Conservation (phyloP, 2,888 invertebrate species). For the Polydesmus complanatus region DNA sequence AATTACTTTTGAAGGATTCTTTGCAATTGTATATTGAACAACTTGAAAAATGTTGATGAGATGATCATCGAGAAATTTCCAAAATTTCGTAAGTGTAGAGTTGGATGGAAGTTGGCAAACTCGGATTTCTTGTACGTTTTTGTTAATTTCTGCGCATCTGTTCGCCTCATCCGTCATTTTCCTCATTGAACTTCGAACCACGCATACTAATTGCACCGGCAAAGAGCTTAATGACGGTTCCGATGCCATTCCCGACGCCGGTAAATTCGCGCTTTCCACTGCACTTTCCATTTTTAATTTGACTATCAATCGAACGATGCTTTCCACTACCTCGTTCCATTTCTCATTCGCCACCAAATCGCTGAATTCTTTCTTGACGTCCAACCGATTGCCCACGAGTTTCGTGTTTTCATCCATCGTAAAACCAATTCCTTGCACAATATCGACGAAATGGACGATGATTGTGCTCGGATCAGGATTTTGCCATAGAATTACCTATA, state of each 20-base stretch:
- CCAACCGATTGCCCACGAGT: background rate
- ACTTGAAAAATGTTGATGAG: background rate
- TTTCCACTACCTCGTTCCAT: conserved; percentile 9
- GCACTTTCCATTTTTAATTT: background rate
- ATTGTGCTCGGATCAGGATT: background rate
- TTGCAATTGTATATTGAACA: background rate
- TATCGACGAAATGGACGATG: conserved; percentile 11
- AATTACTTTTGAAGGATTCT: background rate
- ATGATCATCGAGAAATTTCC: background rate
- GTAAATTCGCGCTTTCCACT: background rate
- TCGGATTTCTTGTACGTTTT: background rate
- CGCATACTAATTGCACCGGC: background rate
- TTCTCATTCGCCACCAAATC: background rate
- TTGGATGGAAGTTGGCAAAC: background rate
- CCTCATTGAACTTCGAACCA: background rate
- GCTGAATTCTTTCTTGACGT: background rate
- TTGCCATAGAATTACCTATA: conserved; percentile 6
- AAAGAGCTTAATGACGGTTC: background rate
- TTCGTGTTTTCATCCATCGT: background rate
- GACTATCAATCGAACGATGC: background rate
- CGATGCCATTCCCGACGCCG: background rate
- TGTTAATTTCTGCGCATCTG: background rate
- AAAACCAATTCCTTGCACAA: conserved; percentile 7
- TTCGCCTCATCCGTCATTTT: background rate
- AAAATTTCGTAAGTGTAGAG: background rate